A percentile compares a stretch with the other conserved stretches of the same genome.
These are phyloP conservation scores for Bubo blakistoni DNA, from an alignment of 2,113 vertebrate genomes.

Conservation along the genomic window DNA sequence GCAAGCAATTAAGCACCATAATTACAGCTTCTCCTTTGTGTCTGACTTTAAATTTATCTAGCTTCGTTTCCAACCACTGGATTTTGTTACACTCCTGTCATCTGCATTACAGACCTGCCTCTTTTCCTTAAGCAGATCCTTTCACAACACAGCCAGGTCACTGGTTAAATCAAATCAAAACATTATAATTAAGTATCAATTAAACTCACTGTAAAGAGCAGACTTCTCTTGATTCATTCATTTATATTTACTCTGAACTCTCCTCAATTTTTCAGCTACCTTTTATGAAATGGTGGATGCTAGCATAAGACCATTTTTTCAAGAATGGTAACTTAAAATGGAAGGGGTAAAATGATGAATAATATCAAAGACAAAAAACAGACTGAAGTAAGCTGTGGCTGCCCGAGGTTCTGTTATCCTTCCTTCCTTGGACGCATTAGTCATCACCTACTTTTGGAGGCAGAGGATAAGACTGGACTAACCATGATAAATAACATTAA, in stretches of 20 bases:
- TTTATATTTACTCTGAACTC: neutral
- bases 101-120: neutral
- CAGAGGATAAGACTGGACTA: slow-evolving; percentile 9
- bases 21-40: neutral
- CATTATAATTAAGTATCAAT: slow-evolving; percentile 3
- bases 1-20: neutral
- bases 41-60: neutral
- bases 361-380: slow-evolving; percentile 14
- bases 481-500: slow-evolving; percentile 40
- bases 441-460: slow-evolving; percentile 37
- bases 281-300: neutral
- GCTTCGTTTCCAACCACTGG: neutral
- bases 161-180: neutral
- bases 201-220: neutral
- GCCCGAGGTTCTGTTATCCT: neutral
- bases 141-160: neutral
- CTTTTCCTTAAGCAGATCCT: neutral
- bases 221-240: neutral
- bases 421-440: slow-evolving; percentile 46
- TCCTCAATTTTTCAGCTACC: neutral
- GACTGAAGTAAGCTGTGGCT: slow-evolving; percentile 12
- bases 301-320: neutral
- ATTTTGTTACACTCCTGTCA: neutral
- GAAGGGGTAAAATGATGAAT: slow-evolving; percentile 13
- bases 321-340: slow-evolving; percentile 13